A percentile compares a stretch with the other conserved stretches of the same genome.
Evolutionary conservation across 2,797 vertebrate species (phyloP).

Genomic region (Rallus crepitans): DNA sequence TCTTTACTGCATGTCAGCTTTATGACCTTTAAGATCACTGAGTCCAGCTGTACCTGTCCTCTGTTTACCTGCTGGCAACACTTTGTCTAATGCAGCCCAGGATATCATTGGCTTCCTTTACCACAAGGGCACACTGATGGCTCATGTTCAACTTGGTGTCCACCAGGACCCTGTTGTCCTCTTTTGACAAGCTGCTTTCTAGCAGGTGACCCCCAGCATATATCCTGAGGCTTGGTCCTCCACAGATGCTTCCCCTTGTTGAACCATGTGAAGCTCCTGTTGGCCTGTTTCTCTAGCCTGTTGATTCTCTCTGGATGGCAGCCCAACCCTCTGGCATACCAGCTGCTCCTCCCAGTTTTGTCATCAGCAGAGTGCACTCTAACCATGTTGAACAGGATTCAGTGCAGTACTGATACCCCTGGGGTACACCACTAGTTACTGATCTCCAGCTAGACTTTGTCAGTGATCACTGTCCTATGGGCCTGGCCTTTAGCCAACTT

Average conservation of each 20-base stretch:
- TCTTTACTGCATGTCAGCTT: neutral
- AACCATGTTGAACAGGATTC: neutral
- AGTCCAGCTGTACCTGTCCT: too few relatives aligned
- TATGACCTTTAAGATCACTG: neutral
- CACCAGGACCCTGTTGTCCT: neutral
- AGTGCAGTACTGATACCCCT: neutral
- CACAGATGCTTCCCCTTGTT: neutral
- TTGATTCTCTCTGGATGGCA: neutral
- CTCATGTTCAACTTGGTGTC: neutral
- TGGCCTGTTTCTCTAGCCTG: too few relatives aligned
- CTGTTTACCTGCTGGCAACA: neutral
- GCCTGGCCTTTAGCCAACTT: neutral
- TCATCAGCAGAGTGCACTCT: neutral
- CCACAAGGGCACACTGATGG: neutral
- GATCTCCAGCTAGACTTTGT: neutral
- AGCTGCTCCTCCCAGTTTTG: neutral
- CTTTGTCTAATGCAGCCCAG: neutral
- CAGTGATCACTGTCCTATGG: neutral
- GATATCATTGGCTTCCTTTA: neutral
- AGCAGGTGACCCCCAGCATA: rapidly evolving
- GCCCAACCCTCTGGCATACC: neutral
- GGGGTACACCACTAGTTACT: neutral
- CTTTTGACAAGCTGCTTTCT: neutral
- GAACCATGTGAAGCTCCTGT: neutral
- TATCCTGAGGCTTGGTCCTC: neutral